Percentiles rank a stretch among this genome's conserved stretches.
phyloP scores from a whole-genome alignment of 2,888 invertebrate genomes.

The Caenorhabditis sulstoni region DNA sequence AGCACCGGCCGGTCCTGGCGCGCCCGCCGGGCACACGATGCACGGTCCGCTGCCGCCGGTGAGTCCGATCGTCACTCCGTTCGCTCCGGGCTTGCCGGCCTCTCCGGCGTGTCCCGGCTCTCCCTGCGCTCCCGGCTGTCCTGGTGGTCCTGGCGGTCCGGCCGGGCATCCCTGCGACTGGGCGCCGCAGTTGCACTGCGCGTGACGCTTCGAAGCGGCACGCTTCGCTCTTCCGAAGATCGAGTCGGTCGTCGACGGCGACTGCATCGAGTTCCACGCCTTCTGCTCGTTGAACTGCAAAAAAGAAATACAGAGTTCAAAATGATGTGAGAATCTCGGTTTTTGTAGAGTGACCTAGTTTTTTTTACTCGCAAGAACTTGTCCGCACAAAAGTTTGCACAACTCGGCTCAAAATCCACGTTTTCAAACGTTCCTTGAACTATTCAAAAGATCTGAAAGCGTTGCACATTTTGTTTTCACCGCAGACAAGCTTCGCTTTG shows the following conservation, averaged over 20 bases:
- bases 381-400: too few species aligned
- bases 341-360: too few species aligned
- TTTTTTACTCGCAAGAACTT: too few species aligned
- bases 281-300: conserved; percentile 60
- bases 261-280: conserved; percentile 65
- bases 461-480: too few species aligned
- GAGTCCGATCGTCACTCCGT: conserved; percentile 67
- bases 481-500: too few species aligned
- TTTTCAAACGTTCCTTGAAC: too few species aligned
- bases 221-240: conserved; percentile 65
- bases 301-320: too few species aligned
- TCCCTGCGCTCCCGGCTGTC: conserved; percentile 66
- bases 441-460: too few species aligned
- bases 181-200: conserved; percentile 68
- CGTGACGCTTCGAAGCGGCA: conserved; percentile 50
- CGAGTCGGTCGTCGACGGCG: conserved; percentile 27
- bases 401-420: too few species aligned
- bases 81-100: conserved; percentile 56
- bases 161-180: conserved; percentile 58
- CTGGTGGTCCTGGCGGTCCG: conserved; percentile 68
- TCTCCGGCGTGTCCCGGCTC: conserved; percentile 61
- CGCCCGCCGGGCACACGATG: conserved; percentile 58
- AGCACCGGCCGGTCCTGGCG: conserved; percentile 60
- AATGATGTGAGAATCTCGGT: too few species aligned
- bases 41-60: conserved; percentile 62